phyloP scores from a whole-genome alignment of 2,797 vertebrate genomes.

The Pangasius macronema region DNA sequence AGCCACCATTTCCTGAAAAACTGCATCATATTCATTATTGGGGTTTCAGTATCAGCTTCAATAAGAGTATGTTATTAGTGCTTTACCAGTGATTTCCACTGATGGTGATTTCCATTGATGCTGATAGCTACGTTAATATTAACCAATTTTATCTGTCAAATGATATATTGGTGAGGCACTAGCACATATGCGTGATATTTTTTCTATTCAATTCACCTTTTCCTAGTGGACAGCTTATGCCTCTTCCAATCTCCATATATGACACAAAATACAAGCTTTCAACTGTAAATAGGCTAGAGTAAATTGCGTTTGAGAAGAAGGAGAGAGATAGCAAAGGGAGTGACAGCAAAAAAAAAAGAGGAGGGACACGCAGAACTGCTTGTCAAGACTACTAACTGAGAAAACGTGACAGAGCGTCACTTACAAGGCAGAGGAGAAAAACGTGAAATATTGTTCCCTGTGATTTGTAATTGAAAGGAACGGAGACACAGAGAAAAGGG shows the following conservation, averaged over 20 bases:
- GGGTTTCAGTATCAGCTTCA: background rate
- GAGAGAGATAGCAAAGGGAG: slow-evolving; percentile 45
- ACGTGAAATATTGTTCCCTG: slow-evolving; percentile 69
- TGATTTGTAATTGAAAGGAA: slow-evolving; percentile 80
- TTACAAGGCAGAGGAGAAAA: slow-evolving; percentile 62
- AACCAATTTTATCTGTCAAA: background rate
- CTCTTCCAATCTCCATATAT: slow-evolving; percentile 39
- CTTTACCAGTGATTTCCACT: background rate
- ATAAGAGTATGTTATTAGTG: background rate
- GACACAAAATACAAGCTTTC: slow-evolving; percentile 26
- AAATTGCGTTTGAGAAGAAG: slow-evolving; percentile 53
- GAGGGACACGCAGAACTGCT: slow-evolving; percentile 67
- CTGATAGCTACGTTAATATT: slow-evolving; percentile 6
- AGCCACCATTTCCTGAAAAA: background rate
- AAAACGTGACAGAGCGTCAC: slow-evolving; percentile 76
- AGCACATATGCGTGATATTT: slow-evolving; percentile 8
- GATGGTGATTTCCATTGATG: background rate
- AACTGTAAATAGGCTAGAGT: slow-evolving; percentile 47
- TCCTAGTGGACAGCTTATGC: slow-evolving; percentile 33
- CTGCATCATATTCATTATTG: background rate
- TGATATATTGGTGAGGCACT: background rate
- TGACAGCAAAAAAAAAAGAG: slow-evolving; percentile 52
- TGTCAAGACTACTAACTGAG: slow-evolving; percentile 75
- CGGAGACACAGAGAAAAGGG: slow-evolving; percentile 56
- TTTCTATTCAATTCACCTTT: slow-evolving; percentile 33